Conservation (phyloP, 1,140 invertebrate genomes). For the Parapsyche elsis region DNA sequence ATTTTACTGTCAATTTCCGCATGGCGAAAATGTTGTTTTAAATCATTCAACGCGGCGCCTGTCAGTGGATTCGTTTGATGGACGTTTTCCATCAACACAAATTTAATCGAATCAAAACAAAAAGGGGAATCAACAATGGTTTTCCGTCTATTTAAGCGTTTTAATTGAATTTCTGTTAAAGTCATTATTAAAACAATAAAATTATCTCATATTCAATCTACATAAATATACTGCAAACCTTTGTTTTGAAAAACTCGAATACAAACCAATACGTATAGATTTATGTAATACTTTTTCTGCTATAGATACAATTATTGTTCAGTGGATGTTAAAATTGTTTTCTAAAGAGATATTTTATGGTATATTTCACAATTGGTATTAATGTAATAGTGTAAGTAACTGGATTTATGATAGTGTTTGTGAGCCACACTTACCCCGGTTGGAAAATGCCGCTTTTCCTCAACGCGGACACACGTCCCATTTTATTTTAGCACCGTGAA, state of each 20-base stretch:
- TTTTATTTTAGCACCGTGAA: slow-evolving; percentile 23
- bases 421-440: too few relatives aligned
- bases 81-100: slow-evolving; percentile 4
- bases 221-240: too few relatives aligned
- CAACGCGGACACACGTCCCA: neutral
- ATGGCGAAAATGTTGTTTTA: neutral
- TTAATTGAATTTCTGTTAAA: neutral
- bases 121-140: neutral
- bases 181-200: neutral
- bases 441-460: slow-evolving; percentile 27
- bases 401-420: too few relatives aligned
- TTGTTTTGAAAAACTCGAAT: too few relatives aligned
- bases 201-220: neutral
- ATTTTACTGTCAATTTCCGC: neutral
- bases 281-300: too few relatives aligned
- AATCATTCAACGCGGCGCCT: neutral
- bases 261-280: too few relatives aligned
- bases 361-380: too few relatives aligned
- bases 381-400: too few relatives aligned
- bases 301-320: too few relatives aligned
- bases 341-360: too few relatives aligned
- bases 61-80: neutral
- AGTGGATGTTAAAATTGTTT: too few relatives aligned
- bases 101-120: slow-evolving; percentile 12
- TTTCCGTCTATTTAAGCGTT: neutral